phyloP scores from a whole-genome alignment of 2,113 vertebrate genomes.

The Speoplatyrhinus poulsoni region DNA sequence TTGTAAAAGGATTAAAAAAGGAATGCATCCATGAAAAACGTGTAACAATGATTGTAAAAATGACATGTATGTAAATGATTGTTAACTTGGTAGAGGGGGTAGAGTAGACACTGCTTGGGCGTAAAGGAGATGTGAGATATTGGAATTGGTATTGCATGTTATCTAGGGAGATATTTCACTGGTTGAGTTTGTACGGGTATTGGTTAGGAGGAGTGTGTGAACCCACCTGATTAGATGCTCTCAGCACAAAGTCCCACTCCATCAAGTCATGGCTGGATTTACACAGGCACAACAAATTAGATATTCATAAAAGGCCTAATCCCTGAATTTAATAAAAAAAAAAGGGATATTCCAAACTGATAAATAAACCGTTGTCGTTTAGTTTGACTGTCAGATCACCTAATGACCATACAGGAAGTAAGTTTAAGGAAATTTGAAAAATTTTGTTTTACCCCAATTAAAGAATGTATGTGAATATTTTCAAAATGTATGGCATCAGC shows the following conservation, averaged over 20 bases:
- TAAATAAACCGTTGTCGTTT: no score
- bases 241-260: constrained; percentile 47
- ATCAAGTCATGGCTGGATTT: constrained; percentile 39
- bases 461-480: no score
- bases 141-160: constrained; percentile 68
- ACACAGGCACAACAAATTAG: constrained; percentile 46
- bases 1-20: constrained; percentile 6
- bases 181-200: constrained; percentile 32
- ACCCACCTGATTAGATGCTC: constrained; percentile 30
- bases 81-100: constrained; percentile 39
- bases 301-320: constrained; percentile 5
- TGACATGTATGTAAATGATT: constrained; percentile 56
- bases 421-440: no score
- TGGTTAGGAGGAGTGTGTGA: constrained; percentile 20
- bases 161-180: constrained; percentile 43
- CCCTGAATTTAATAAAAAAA: background rate
- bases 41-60: constrained; percentile 47
- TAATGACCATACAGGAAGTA: no score
- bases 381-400: no score
- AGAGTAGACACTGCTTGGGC: constrained; percentile 41
- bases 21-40: constrained; percentile 10
- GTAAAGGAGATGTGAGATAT: constrained; percentile 6
- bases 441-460: no score
- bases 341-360: background rate
- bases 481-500: no score